Percentiles rank a stretch among this genome's conserved stretches.
Conservation (phyloP, 2,888 invertebrate genomes). For the Lepas anatifera region DNA sequence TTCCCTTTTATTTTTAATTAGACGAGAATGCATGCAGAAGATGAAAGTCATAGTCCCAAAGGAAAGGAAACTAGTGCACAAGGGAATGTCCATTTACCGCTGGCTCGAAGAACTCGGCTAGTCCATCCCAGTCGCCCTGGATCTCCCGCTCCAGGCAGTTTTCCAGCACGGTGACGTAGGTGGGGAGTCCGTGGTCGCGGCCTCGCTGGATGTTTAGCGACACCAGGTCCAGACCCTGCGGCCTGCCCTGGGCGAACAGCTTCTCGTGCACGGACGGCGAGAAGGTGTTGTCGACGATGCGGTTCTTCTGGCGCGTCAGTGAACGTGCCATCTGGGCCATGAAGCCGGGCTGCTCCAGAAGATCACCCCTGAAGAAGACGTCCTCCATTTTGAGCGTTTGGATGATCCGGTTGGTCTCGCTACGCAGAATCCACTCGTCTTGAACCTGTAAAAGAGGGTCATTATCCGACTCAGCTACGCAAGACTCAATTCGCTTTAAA, state of each 20-base stretch:
- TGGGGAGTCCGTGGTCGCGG: constrained; percentile 17
- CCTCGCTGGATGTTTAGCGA: constrained; percentile 19
- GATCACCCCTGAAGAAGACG: neutral
- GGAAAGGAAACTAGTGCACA: no score
- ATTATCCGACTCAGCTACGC: no score
- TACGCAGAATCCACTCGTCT: neutral
- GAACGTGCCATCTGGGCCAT: neutral
- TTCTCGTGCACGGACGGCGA: constrained; percentile 14
- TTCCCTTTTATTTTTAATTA: no score
- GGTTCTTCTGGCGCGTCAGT: neutral
- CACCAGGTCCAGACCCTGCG: constrained; percentile 16
- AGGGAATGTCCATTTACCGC: no score
- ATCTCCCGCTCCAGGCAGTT: constrained; percentile 2
- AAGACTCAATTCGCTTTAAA: no score
- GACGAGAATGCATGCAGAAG: no score
- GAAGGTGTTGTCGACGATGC: neutral
- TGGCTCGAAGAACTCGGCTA: neutral
- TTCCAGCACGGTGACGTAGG: constrained; percentile 10
- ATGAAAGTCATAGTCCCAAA: no score
- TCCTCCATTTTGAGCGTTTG: neutral
- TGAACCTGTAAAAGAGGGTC: no score
- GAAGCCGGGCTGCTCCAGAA: neutral
- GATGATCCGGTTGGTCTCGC: neutral
- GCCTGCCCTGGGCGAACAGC: constrained; percentile 12
- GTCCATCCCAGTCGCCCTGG: neutral